A percentile compares a stretch with the other conserved stretches of the same genome.
phyloP scores from a whole-genome alignment of 2,113 vertebrate species.

The Hippocampus comes region DNA sequence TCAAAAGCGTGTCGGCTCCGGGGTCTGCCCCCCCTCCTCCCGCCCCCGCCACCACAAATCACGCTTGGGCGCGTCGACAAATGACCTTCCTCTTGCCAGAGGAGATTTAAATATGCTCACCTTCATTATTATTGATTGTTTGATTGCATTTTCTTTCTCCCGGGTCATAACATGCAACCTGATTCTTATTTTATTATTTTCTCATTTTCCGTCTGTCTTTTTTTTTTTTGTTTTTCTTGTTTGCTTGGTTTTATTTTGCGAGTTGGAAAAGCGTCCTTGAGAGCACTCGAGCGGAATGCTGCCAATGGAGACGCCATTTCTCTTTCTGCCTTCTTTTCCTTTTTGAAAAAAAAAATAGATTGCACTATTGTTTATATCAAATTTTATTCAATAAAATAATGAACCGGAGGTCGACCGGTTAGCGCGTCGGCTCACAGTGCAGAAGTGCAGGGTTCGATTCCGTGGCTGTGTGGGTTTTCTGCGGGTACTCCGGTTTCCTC shows the following conservation, averaged over 20 bases:
- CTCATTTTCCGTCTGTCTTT: neutral
- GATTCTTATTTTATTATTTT: neutral
- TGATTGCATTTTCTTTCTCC: neutral
- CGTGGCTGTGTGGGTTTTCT: too few species aligned
- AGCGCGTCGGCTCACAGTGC: too few species aligned
- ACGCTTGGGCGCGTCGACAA: neutral
- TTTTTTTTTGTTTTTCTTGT: neutral
- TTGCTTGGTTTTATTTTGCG: neutral
- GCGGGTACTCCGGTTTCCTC: too few species aligned
- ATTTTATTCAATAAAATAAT: too few species aligned
- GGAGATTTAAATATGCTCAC: neutral
- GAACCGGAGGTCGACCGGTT: too few species aligned
- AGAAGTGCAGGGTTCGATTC: too few species aligned
- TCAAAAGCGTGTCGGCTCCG: neutral
- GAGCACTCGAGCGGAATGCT: neutral
- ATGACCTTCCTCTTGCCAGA: neutral
- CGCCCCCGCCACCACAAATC: neutral
- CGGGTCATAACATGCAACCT: neutral
- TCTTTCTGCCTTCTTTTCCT: neutral
- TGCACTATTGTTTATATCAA: too few species aligned
- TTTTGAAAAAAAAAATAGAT: neutral
- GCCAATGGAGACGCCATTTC: neutral
- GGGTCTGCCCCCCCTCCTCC: neutral
- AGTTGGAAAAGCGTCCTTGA: neutral
- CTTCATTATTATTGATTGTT: neutral